These are phyloP conservation scores for Listronotus bonariensis DNA, from an alignment of 1,140 invertebrate genomes.

Conservation along the genomic window DNA sequence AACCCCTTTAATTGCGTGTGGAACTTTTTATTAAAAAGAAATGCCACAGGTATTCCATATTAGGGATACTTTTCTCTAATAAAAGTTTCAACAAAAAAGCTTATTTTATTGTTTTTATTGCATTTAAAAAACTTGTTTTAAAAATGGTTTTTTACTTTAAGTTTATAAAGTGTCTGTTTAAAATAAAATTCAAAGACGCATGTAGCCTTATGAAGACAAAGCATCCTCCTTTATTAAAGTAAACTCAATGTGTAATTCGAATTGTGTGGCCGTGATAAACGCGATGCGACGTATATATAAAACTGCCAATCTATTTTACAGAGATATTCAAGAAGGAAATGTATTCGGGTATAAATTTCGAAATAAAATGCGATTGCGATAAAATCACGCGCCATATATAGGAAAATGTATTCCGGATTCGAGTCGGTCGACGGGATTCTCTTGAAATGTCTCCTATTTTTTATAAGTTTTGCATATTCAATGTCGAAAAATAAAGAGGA, in stretches of 20 bases:
- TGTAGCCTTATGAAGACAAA: background rate
- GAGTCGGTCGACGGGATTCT: conserved; percentile 8
- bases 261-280: conserved; percentile 12
- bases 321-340: conserved; percentile 25
- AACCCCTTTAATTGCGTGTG: too few species aligned
- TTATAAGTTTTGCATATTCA: conserved; percentile 22
- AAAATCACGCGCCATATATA: conserved; percentile 28
- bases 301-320: conserved; percentile 29
- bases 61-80: too few species aligned
- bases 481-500: too few species aligned
- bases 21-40: too few species aligned
- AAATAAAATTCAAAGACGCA: background rate
- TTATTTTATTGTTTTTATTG: too few species aligned
- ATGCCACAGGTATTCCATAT: too few species aligned
- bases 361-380: conserved; percentile 26
- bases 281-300: conserved; percentile 22
- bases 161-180: too few species aligned
- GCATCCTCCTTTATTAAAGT: background rate
- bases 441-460: conserved; percentile 23
- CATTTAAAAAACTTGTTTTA: too few species aligned
- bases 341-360: conserved; percentile 28
- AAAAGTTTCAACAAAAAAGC: too few species aligned
- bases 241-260: conserved; percentile 17
- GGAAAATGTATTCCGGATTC: conserved; percentile 23
- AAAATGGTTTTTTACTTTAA: too few species aligned